phyloP scores from a whole-genome alignment of 1,140 invertebrate species.

The Monochamus saltuarius region DNA sequence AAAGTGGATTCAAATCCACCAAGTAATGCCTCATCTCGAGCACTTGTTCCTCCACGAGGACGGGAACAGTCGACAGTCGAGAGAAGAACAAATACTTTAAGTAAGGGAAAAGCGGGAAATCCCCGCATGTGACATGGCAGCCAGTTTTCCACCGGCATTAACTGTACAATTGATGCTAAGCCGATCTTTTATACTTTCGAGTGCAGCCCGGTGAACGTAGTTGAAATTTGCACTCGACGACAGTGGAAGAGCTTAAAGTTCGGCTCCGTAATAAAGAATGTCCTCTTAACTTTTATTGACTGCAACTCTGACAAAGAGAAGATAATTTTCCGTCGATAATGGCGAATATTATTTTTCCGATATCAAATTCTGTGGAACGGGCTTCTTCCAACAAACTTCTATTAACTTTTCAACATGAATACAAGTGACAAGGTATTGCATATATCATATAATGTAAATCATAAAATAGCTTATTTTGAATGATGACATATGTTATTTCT shows the following conservation, averaged over 20 bases:
- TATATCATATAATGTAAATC: too few species aligned
- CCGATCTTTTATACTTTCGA: slow-evolving; percentile 27
- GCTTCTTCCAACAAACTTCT: too few species aligned
- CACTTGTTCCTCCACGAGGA: neutral
- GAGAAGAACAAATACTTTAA: slow-evolving; percentile 6
- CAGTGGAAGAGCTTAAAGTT: slow-evolving; percentile 8
- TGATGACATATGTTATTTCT: too few species aligned
- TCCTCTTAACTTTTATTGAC: neutral
- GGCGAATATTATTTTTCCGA: too few species aligned
- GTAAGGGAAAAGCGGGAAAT: neutral
- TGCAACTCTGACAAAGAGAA: too few species aligned
- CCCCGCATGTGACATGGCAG: slow-evolving; percentile 15
- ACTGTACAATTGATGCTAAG: slow-evolving; percentile 34
- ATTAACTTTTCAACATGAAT: too few species aligned
- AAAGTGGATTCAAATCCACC: slow-evolving; percentile 7
- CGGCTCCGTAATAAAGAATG: slow-evolving; percentile 11
- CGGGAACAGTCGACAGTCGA: neutral
- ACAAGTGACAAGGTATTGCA: too few species aligned
- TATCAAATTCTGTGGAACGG: too few species aligned
- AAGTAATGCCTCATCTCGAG: slow-evolving; percentile 4
- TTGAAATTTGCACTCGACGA: slow-evolving; percentile 20
- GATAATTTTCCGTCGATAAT: too few species aligned
- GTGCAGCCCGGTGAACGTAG: slow-evolving; percentile 15
- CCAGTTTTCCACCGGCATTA: slow-evolving; percentile 26
- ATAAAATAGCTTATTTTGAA: too few species aligned